Evolutionary conservation across 2,113 vertebrate genomes (phyloP), one percentile per base, ranked within the genome.

Genomic region (Ancistrus triradiatus): DNA sequence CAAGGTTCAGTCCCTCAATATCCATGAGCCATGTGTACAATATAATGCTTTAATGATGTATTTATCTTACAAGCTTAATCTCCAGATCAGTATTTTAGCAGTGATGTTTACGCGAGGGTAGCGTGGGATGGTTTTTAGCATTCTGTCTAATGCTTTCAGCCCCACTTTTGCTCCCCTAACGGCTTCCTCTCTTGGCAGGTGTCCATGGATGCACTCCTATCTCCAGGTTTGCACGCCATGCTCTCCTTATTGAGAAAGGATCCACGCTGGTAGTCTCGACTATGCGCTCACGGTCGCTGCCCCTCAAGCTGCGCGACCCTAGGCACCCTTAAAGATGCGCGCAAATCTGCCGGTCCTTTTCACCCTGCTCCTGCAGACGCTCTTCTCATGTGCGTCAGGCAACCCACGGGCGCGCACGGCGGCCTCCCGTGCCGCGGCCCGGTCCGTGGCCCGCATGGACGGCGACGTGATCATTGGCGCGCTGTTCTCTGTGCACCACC

Each of bases 381-480:
- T 35, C 2, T 52, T 42, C 15, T 18, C 17, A 5, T 11, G 46
- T 6, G 43, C 22, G 14, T 7, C 22, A 8, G 18, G 8, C 46
- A 49, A 15, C 15, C 14, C 27, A 28, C 73, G 37, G 27, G 42
- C 10, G 59, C 65, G 59, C 80, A 81, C 63, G 85, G 78, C 81
- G 62, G 83, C 88, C 14, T 88, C 87, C 0, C 82, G 88, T 61
- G 92, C 90, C 50, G 90, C 78, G 0, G 83, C 91, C 2, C 86
- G 97, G 31, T 92, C 92, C 0, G 97, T 99, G 77, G 97, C 97
- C 42, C 91, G 97, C 56, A 96, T 85, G 93, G 95, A 99, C 6
- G 97, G 97, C 14, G 97, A 98, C 86, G 90, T 99, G 75, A 98
- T 99, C 63, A 97, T 99, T 28, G 96, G 96, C 31, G 96, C 96